A percentile compares a stretch with the other conserved stretches of the same genome.
These are phyloP conservation scores for Lasioglossum calceatum DNA, from an alignment of 2,888 invertebrate species.

Conservation along the genomic window DNA sequence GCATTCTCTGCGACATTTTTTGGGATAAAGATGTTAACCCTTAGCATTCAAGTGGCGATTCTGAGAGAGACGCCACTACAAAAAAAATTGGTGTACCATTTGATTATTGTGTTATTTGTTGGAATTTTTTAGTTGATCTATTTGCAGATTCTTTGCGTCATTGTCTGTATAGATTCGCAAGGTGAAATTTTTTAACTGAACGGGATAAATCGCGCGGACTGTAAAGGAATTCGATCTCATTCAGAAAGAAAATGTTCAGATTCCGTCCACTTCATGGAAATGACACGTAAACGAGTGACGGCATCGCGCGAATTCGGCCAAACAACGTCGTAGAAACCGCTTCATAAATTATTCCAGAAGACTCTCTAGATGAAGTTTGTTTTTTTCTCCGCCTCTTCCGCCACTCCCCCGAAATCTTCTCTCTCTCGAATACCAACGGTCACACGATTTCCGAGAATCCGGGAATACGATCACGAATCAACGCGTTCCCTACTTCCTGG, in stretches of 20 bases:
- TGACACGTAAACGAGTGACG: background rate
- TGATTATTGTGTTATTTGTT: background rate
- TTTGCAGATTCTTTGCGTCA: too few relatives aligned
- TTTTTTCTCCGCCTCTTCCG: background rate
- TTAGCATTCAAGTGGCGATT: too few relatives aligned
- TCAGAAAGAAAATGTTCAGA: background rate
- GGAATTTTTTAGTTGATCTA: background rate
- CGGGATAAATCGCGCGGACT: background rate
- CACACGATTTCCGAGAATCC: slow-evolving; percentile 40
- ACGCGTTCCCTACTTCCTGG: slow-evolving; percentile 24
- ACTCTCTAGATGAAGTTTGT: slow-evolving; percentile 10
- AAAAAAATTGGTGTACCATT: too few relatives aligned
- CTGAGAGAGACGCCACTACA: too few relatives aligned
- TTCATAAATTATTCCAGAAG: slow-evolving; percentile 30
- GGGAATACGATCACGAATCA: slow-evolving; percentile 42
- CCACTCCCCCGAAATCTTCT: background rate
- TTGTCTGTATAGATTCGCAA: too few relatives aligned
- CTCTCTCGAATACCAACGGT: slow-evolving; percentile 18
- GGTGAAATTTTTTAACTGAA: too few relatives aligned
- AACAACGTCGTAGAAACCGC: background rate
- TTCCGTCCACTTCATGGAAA: background rate
- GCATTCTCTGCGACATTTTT: too few relatives aligned
- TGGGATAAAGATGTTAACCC: too few relatives aligned
- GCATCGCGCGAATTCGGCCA: background rate
- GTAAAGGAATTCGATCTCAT: background rate